Percentiles rank a stretch among this genome's conserved stretches.
These are phyloP conservation scores for Patagioenas fasciata DNA, from an alignment of 2,113 vertebrate species.

Conservation along the genomic window DNA sequence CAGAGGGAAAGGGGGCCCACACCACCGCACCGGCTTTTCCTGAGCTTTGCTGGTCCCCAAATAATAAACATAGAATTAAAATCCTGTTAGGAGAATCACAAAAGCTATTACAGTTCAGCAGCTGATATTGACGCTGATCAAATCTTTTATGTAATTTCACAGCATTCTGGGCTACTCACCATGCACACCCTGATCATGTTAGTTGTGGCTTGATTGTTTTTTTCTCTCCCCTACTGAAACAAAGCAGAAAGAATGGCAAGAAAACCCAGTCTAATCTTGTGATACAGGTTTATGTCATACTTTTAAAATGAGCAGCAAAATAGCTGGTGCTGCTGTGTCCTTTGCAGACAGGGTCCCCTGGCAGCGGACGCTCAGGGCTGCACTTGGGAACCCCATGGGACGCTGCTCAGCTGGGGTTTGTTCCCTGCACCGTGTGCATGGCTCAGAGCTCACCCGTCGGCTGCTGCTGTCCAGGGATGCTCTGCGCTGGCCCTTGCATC, in stretches of 20 bases:
- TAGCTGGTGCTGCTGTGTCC: not conserved
- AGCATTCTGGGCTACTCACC: slow-evolving; percentile 16
- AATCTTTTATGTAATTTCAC: slow-evolving; percentile 68
- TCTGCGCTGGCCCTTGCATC: not conserved
- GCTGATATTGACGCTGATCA: slow-evolving; percentile 59
- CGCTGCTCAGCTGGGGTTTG: fast-evolving
- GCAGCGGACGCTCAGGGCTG: not conserved
- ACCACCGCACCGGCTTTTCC: not conserved
- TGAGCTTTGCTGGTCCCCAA: slow-evolving; percentile 48
- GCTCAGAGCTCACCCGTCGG: fast-evolving
- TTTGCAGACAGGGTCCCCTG: not conserved
- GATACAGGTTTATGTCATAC: slow-evolving; percentile 1
- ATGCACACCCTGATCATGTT: slow-evolving; percentile 8
- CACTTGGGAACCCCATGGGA: not conserved
- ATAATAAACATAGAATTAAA: slow-evolving; percentile 79
- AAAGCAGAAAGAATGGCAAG: not conserved
- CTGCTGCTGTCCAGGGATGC: not conserved
- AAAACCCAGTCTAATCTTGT: not conserved
- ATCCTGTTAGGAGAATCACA: slow-evolving; percentile 70
- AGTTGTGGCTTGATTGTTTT: not conserved
- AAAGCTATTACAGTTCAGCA: slow-evolving; percentile 58
- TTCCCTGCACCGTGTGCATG: fast-evolving
- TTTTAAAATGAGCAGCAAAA: not conserved
- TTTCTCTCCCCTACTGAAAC: not conserved
- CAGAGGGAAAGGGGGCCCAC: not conserved